Evolutionary conservation across 1,140 invertebrate genomes (phyloP).

Genomic region (Eriocheir sinensis): DNA sequence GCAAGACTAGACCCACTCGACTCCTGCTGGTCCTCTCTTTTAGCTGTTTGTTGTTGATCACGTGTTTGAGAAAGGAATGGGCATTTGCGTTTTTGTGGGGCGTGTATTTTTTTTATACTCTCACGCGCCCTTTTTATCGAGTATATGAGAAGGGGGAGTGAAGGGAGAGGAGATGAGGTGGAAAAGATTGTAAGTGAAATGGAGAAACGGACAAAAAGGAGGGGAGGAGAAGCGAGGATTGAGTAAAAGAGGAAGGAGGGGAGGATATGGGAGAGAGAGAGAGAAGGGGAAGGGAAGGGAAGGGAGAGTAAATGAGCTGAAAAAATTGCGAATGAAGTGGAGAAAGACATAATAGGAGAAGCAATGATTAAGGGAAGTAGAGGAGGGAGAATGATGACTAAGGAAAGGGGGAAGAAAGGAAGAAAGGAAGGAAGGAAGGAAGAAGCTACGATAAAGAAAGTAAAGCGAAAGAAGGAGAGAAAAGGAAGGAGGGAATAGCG

Average conservation of each 20-base stretch:
- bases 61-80: conserved; percentile 4
- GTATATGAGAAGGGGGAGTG: no score
- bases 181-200: no score
- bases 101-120: neutral
- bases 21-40: neutral
- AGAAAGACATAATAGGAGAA: no score
- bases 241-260: neutral
- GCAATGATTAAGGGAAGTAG: no score
- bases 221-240: neutral
- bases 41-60: neutral
- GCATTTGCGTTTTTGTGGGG: neutral
- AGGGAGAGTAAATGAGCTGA: neutral
- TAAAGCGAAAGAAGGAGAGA: neutral
- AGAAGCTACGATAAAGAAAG: no score
- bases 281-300: no score
- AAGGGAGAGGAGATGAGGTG: no score
- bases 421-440: neutral
- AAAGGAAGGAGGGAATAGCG: neutral
- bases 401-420: neutral
- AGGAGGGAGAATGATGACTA: no score
- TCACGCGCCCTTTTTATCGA: neutral
- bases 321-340: neutral
- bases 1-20: neutral
- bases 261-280: no score
- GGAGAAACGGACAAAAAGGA: neutral